Evolutionary conservation across 2,888 invertebrate species (phyloP).

Genomic region (Thyatira batis): DNA sequence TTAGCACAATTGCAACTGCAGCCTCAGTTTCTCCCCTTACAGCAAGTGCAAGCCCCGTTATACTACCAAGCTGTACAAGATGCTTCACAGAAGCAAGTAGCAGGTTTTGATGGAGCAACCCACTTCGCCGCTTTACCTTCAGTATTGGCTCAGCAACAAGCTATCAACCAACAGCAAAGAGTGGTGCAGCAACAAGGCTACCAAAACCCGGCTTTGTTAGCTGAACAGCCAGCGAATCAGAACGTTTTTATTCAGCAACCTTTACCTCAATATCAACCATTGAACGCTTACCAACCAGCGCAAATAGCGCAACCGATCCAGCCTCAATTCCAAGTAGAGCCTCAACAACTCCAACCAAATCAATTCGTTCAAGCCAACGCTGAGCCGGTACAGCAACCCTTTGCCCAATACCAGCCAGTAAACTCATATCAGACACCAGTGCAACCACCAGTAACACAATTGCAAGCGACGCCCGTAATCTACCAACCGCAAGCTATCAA

Average conservation of each 20-base stretch:
- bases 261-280: slow-evolving; percentile 28
- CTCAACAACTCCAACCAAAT: slow-evolving; percentile 29
- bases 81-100: slow-evolving; percentile 48
- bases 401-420: slow-evolving; percentile 32
- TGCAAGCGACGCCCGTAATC: slow-evolving; percentile 26
- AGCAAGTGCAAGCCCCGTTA: slow-evolving; percentile 54
- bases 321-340: not conserved
- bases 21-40: slow-evolving; percentile 57
- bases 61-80: slow-evolving; percentile 48
- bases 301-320: slow-evolving; percentile 14
- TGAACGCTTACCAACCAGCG: slow-evolving; percentile 22
- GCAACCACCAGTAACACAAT: slow-evolving; percentile 20
- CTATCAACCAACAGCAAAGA: slow-evolving; percentile 5
- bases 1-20: slow-evolving; percentile 64
- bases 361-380: slow-evolving; percentile 23
- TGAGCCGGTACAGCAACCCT: slow-evolving; percentile 21
- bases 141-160: slow-evolving; percentile 61
- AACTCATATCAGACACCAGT: slow-evolving; percentile 24
- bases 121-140: slow-evolving; percentile 70
- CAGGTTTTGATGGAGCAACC: slow-evolving; percentile 60
- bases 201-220: slow-evolving; percentile 47
- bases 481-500: slow-evolving; percentile 33
- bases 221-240: slow-evolving; percentile 32
- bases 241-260: slow-evolving; percentile 29
- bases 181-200: slow-evolving; percentile 28